Conservation (phyloP, 2,113 vertebrate species). For the Amblyopsis rosae region DNA sequence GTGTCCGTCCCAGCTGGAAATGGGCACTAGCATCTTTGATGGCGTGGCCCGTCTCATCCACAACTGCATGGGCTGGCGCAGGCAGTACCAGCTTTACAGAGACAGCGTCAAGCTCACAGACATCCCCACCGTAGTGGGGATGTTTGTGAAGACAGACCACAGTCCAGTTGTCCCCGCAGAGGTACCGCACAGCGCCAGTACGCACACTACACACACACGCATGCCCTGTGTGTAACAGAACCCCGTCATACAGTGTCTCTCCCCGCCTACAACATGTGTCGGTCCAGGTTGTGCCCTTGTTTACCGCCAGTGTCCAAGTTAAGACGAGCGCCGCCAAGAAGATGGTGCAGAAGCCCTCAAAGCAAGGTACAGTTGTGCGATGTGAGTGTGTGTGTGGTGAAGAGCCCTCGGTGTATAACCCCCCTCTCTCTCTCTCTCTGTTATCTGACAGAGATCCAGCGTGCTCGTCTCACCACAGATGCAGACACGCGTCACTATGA, state of each 20-base stretch:
- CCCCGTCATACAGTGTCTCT: too few relatives aligned
- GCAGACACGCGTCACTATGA: slow-evolving; percentile 86
- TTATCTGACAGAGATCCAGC: slow-evolving; percentile 31
- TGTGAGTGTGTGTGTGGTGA: slow-evolving; percentile 5
- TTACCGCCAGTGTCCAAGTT: too few relatives aligned
- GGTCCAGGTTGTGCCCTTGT: too few relatives aligned
- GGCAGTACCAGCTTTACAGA: slow-evolving; percentile 85
- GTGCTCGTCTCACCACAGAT: slow-evolving; percentile 37
- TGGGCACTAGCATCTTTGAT: slow-evolving; percentile 83
- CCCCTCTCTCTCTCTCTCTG: not conserved
- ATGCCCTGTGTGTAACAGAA: not conserved
- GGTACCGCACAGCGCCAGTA: slow-evolving; percentile 42
- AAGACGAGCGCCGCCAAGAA: too few relatives aligned
- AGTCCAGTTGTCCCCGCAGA: slow-evolving; percentile 4
- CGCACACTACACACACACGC: not conserved
- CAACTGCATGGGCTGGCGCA: slow-evolving; percentile 83
- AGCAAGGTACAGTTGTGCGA: not conserved
- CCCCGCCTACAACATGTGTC: too few relatives aligned
- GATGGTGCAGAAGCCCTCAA: too few relatives aligned
- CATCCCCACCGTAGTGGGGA: slow-evolving; percentile 64
- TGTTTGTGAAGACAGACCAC: slow-evolving; percentile 7
- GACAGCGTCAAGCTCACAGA: slow-evolving; percentile 75
- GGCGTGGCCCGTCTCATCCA: slow-evolving; percentile 86
- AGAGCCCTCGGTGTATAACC: not conserved
- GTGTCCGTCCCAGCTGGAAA: slow-evolving; percentile 70